phyloP scores from a whole-genome alignment of 2,888 invertebrate species.

The Pseudanteris insignis region DNA sequence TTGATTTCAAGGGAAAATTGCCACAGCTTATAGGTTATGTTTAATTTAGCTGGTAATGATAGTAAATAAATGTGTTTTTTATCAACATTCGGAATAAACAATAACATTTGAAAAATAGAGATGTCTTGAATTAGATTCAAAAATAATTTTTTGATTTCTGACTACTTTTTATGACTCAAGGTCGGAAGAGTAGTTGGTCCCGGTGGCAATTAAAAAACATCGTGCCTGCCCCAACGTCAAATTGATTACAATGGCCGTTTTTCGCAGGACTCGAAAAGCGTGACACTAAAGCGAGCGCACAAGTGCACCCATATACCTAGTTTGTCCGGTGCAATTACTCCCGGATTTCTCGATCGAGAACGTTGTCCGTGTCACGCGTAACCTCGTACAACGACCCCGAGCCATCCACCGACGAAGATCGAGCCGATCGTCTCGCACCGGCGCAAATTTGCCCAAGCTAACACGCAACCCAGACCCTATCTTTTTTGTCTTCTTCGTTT shows the following conservation, averaged over 20 bases:
- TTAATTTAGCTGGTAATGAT: too few relatives aligned
- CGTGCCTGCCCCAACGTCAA: constrained; percentile 18
- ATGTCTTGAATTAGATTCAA: too few relatives aligned
- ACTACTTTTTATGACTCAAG: too few relatives aligned
- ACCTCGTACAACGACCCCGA: constrained; percentile 44
- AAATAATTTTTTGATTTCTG: too few relatives aligned
- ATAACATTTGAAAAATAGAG: too few relatives aligned
- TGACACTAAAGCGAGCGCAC: constrained; percentile 11
- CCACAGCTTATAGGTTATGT: too few relatives aligned
- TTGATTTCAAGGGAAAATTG: too few relatives aligned
- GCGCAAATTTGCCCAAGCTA: constrained; percentile 39
- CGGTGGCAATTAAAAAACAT: constrained; percentile 1
- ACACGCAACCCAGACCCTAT: constrained; percentile 29
- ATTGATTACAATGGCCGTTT: constrained; percentile 8
- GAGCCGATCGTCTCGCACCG: constrained; percentile 43
- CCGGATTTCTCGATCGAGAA: constrained; percentile 34
- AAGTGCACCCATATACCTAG: constrained; percentile 32
- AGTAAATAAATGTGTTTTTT: too few relatives aligned
- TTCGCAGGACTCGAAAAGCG: constrained; percentile 10
- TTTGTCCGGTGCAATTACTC: constrained; percentile 29
- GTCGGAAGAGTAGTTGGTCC: too few relatives aligned
- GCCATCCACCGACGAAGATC: constrained; percentile 37
- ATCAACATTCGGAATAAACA: too few relatives aligned
- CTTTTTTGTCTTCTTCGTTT: constrained; percentile 18
- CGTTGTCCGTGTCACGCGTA: constrained; percentile 41